Base-by-base conservation (phyloP, 2,888 invertebrate species). In the Nycteola revayana region DNA sequence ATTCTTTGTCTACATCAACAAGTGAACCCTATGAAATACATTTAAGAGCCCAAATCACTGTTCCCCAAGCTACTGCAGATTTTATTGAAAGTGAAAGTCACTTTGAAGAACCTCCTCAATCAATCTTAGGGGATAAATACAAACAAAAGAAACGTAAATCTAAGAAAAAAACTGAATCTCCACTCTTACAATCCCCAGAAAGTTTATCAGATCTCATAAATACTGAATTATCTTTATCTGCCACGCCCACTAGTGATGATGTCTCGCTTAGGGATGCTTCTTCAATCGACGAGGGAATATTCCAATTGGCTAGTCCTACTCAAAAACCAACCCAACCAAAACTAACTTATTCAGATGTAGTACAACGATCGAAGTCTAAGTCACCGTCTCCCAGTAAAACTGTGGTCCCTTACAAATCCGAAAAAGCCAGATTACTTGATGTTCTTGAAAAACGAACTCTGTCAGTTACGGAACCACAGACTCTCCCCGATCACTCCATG, bases 1-100 rank as follows among this genome's bases (percentile, higher is more conserved):
- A 85, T 49, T 86, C 86, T 0, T 78, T 87, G 32, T 83, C 89
- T 2, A 87, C 87, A 33, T 89, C 90, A 1, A 85, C 85, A 2
- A 90, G 90, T 42, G 90, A 90, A 47, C 86, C 90, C 7, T 92
- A 90, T 49, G 92, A 92, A 81, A 85, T 92, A n/a, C 90, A 91
- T 48, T 81, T 92, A 14, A 75, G 90, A 54, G 90, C 92, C 22
- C 87, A 90, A 40, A 87, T 92, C 9, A 85, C 91, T 0, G 89
- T 92, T 39, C 90, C 90, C 23, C 77, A 83, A 66, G 64, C 66
- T 28, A 83, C 68, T 3, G 70, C 63, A 7, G 81, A 83, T 28
- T 86, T 88, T 25, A 63, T 88, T 24, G 72, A 81, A n/a, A 79
- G 58, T 49, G 87, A 87, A 67, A 73, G 83, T 3, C 70, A 74